A percentile compares a stretch with the other conserved stretches of the same genome.
phyloP scores from a whole-genome alignment of 2,113 vertebrate genomes.

The Centropristis striata region DNA sequence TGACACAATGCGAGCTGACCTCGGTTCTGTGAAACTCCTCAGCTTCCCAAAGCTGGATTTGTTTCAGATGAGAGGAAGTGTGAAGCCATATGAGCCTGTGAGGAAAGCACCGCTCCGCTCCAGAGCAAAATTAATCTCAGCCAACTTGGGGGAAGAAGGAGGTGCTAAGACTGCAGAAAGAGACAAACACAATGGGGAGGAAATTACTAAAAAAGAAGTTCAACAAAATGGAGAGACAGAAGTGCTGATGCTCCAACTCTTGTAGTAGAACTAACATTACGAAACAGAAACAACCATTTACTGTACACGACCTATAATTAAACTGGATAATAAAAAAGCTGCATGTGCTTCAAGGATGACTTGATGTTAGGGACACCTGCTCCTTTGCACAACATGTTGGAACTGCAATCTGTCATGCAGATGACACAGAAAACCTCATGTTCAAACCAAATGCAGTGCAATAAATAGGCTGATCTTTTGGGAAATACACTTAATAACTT shows the following conservation, averaged over 20 bases:
- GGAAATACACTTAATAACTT: neutral
- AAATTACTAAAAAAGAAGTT: slow-evolving; percentile 10
- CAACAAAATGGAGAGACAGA: slow-evolving; percentile 9
- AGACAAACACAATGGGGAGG: slow-evolving; percentile 17
- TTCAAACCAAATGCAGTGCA: neutral
- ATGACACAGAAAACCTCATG: neutral
- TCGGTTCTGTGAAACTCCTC: slow-evolving; percentile 40
- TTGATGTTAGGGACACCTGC: slow-evolving; percentile 38
- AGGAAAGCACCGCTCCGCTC: slow-evolving; percentile 22
- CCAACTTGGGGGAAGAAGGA: neutral
- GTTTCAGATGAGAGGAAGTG: slow-evolving; percentile 66
- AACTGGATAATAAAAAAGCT: slow-evolving; percentile 44
- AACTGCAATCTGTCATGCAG: slow-evolving; percentile 11
- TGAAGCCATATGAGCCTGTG: slow-evolving; percentile 52
- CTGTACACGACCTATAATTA: slow-evolving; percentile 49
- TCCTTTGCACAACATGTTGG: slow-evolving; percentile 19
- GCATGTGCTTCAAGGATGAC: slow-evolving; percentile 32
- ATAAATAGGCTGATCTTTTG: neutral
- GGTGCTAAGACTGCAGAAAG: slow-evolving; percentile 15
- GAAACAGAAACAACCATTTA: slow-evolving; percentile 60
- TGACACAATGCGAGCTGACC: slow-evolving; percentile 39
- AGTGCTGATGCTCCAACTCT: slow-evolving; percentile 29
- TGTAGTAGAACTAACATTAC: slow-evolving; percentile 35
- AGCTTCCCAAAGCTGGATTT: slow-evolving; percentile 49
- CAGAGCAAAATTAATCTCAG: slow-evolving; percentile 41